Base-by-base conservation (phyloP, 2,797 vertebrate genomes). In the Hipposideros larvatus region DNA sequence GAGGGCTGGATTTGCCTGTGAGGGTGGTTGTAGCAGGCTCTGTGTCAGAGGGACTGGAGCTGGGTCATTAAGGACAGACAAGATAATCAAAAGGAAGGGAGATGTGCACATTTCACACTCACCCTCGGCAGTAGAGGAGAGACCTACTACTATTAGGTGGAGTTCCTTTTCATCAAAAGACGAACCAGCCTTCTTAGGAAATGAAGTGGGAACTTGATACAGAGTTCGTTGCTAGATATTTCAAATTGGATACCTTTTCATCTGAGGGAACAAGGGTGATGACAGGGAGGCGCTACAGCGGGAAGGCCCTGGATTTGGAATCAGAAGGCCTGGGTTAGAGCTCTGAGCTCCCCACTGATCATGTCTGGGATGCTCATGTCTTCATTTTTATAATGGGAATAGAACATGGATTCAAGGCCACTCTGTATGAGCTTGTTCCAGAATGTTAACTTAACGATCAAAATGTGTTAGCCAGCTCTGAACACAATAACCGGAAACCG, bases 1-100 rank as follows among this genome's bases (percentile, higher is more conserved):
- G 15, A 68, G 28, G 79, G 41, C 5, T 24, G 11, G n/a, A 71
- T 34, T 1, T 73, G 18, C 2, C 31, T 8, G 0, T 16, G 26
- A 14, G 1, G 0, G n/a, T 10, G 31, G 3, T 1, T 15, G 8
- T 7, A 15, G 14, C 48, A 57, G 43, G 8, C 16, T 74, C 1
- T 11, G 4, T 5, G 13, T 24, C 34, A 61, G n/a, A 51, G 26
- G 26, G 9, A 22, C 15, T 19, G 9, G 2, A 46, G 34, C 3
- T n/a, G n/a, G 31, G 26, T 73, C 26, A 31, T 5, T 11, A 37
- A n/a, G 37, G 18, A 34, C 59, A 31, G 57, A 82, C 19, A 73
- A 48, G 28, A 53, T 24, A 34, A 53, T 46, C 31, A 31, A 19
- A 5, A 21, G 9, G 46, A 14, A 13, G 24, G 1, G 22, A 65